These are phyloP conservation scores for Saiga tatarica DNA, from an alignment of 2,113 vertebrate species.

Conservation along the genomic window DNA sequence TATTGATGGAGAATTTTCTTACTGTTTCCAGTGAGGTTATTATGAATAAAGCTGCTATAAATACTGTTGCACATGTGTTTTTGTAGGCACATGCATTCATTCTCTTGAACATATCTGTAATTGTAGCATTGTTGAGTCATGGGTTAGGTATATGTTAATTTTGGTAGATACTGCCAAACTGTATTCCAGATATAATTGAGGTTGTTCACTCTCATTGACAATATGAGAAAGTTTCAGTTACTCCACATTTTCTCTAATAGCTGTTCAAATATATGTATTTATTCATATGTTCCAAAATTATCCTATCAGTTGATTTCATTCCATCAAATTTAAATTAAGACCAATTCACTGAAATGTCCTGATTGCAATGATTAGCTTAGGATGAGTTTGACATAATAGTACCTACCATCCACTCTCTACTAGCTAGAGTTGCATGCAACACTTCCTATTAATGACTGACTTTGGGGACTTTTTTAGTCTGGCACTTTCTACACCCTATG, in stretches of 20 bases:
- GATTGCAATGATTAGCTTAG: not conserved
- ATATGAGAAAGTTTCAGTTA: not conserved
- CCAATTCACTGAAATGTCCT: not conserved
- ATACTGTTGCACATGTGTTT: not conserved
- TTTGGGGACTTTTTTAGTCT: not conserved
- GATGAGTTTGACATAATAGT: not conserved
- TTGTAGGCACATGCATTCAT: not conserved
- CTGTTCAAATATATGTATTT: not conserved
- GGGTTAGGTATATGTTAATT: not conserved
- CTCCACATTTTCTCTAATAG: not conserved
- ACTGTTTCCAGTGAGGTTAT: not conserved
- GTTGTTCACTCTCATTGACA: not conserved
- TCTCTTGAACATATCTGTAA: not conserved
- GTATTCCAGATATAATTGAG: not conserved
- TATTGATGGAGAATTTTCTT: not conserved
- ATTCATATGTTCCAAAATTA: not conserved
- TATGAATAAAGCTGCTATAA: not conserved
- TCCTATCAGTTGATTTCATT: not conserved
- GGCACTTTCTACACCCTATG: not conserved
- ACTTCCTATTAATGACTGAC: not conserved
- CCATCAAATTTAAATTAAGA: slow-evolving; percentile 7
- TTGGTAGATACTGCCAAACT: not conserved
- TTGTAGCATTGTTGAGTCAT: not conserved
- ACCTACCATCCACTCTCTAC: not conserved
- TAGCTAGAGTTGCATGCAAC: not conserved